Percentiles rank a stretch among this genome's conserved stretches.
phyloP scores from a whole-genome alignment of 2,888 invertebrate genomes.

The Drosophila putrida region DNA sequence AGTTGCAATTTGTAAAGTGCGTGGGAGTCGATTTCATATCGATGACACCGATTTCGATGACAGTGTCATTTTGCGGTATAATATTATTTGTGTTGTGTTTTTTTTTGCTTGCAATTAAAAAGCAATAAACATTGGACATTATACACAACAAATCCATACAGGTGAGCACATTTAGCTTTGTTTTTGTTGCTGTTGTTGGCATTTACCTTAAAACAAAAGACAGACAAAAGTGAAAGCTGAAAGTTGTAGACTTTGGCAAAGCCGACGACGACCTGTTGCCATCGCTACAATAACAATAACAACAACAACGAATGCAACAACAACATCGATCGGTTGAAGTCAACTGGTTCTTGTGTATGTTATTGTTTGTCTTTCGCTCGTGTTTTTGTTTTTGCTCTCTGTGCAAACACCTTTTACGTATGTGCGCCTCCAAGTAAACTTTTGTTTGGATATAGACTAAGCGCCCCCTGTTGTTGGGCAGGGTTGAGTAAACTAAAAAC shows the following conservation, averaged over 20 bases:
- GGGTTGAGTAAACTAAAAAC: slow-evolving; percentile 45
- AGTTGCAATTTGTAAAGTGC: neutral
- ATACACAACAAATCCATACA: neutral
- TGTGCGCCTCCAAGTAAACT: neutral
- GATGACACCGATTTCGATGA: slow-evolving; percentile 46
- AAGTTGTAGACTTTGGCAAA: slow-evolving; percentile 49
- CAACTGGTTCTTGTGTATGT: slow-evolving; percentile 53
- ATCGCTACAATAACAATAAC: slow-evolving; percentile 35
- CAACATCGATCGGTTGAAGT: slow-evolving; percentile 21
- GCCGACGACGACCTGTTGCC: slow-evolving; percentile 57
- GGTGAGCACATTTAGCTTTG: slow-evolving; percentile 38
- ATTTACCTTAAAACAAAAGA: slow-evolving; percentile 68
- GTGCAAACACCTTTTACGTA: slow-evolving; percentile 7
- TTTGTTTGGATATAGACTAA: slow-evolving; percentile 32
- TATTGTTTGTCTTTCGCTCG: slow-evolving; percentile 46
- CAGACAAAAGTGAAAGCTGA: slow-evolving; percentile 73
- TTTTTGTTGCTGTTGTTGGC: slow-evolving; percentile 26
- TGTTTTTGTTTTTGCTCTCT: slow-evolving; percentile 10
- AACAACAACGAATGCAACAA: slow-evolving; percentile 6
- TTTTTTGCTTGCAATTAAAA: slow-evolving; percentile 54
- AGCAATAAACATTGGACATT: slow-evolving; percentile 55
- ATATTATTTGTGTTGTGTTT: slow-evolving; percentile 19
- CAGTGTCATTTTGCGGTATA: slow-evolving; percentile 22
- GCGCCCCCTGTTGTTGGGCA: slow-evolving; percentile 37
- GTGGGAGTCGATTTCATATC: slow-evolving; percentile 34